Conservation (phyloP, 2,797 vertebrate genomes). For the Neoniphon sammara region DNA sequence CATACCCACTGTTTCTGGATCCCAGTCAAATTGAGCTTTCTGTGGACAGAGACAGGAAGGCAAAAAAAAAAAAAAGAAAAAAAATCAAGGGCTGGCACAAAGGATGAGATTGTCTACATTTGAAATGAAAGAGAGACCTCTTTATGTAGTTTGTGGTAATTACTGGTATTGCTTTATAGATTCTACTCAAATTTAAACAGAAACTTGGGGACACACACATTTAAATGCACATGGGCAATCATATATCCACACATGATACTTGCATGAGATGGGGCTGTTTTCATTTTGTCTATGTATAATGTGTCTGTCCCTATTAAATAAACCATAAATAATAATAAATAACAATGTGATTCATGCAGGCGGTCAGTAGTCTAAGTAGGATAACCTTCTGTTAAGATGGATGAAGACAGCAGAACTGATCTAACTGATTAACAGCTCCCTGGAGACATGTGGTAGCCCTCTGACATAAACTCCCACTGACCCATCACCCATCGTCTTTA, state of each 20-base stretch:
- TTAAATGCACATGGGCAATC: not conserved
- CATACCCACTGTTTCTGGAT: slow-evolving; percentile 94
- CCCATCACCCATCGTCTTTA: not conserved
- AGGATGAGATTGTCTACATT: not conserved
- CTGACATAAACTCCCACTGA: not conserved
- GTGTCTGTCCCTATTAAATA: no score
- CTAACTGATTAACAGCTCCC: not conserved
- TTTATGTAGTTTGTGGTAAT: no score
- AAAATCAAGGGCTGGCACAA: not conserved
- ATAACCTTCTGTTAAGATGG: not conserved
- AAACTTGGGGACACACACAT: no score
- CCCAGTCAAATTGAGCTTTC: slow-evolving; percentile 93
- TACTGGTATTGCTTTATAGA: no score
- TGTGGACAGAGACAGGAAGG: slow-evolving; percentile 63
- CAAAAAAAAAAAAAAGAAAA: not conserved
- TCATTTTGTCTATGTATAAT: no score
- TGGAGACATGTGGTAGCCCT: not conserved
- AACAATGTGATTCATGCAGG: no score
- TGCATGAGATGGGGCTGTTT: no score
- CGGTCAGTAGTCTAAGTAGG: no score
- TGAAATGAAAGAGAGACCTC: no score
- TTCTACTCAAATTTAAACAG: no score
- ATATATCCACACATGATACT: not conserved
- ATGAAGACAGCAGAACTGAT: not conserved
- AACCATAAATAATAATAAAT: no score